Conservation (phyloP, 2,113 vertebrate species). For the Larimichthys polyactis region DNA sequence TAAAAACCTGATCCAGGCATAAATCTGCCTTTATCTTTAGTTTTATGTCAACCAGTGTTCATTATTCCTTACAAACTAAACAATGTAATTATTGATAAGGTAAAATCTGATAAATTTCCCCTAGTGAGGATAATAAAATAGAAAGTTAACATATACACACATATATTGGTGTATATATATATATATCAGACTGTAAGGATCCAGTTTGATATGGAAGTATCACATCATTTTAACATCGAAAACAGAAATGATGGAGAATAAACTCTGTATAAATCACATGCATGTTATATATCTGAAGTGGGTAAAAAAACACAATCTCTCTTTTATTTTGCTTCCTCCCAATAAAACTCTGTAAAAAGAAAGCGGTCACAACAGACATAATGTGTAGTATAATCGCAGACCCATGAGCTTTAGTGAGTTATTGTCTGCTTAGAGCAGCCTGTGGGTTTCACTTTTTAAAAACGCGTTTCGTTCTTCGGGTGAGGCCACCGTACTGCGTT, state of each 20-base stretch:
- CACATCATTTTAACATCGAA: not conserved
- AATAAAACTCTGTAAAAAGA: too few species aligned
- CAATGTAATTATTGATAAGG: not conserved
- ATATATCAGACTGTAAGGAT: not conserved
- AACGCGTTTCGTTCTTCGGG: constrained; percentile 45
- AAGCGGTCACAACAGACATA: too few species aligned
- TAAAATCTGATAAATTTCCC: not conserved
- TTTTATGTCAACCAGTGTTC: not conserved
- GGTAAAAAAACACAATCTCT: too few species aligned
- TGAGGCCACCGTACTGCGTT: constrained; percentile 72
- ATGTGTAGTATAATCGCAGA: not conserved
- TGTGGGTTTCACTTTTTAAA: constrained; percentile 40
- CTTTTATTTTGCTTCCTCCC: too few species aligned
- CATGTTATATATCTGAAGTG: not conserved
- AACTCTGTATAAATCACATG: not conserved
- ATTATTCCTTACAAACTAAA: not conserved
- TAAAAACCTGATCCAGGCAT: not conserved
- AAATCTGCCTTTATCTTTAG: not conserved
- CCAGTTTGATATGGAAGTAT: not conserved
- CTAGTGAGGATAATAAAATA: not conserved
- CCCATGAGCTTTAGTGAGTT: not conserved
- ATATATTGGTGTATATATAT: not conserved
- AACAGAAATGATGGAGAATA: not conserved
- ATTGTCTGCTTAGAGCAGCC: constrained; percentile 8
- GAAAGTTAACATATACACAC: not conserved